A percentile compares a stretch with the other conserved stretches of the same genome.
These are phyloP conservation scores for Megaceryle maxima DNA, from an alignment of 2,113 vertebrate genomes.

Conservation along the genomic window DNA sequence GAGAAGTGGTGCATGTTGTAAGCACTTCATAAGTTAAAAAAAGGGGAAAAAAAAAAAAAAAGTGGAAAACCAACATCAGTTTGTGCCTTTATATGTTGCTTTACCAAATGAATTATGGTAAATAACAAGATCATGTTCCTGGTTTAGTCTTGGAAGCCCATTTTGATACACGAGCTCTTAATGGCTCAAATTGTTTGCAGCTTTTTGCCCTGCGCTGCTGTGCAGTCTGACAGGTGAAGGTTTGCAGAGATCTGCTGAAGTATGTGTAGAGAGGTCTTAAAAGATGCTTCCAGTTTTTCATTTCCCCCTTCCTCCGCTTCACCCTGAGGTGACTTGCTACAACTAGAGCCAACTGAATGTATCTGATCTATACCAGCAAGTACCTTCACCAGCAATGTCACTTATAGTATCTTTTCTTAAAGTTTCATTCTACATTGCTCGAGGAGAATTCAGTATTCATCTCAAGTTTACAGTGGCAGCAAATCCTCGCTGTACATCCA, in stretches of 20 bases:
- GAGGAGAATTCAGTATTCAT: neutral
- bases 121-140: neutral
- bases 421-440: neutral
- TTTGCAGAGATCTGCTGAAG: neutral
- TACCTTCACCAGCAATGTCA: neutral
- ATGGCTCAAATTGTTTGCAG: neutral
- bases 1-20: neutral
- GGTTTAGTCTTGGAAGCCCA: neutral
- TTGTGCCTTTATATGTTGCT: neutral
- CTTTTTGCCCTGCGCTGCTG: neutral
- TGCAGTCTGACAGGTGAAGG: neutral
- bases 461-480: neutral
- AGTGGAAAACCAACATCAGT: neutral
- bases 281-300: neutral
- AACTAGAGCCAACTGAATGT: neutral
- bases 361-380: neutral
- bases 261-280: neutral
- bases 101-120: neutral
- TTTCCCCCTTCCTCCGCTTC: neutral
- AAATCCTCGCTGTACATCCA: neutral
- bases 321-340: neutral
- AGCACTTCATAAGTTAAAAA: neutral
- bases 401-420: neutral
- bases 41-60: neutral
- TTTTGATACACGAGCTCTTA: neutral